phyloP scores from a whole-genome alignment of 1,140 invertebrate genomes.

The Paramacrobiotus metropolitanus region DNA sequence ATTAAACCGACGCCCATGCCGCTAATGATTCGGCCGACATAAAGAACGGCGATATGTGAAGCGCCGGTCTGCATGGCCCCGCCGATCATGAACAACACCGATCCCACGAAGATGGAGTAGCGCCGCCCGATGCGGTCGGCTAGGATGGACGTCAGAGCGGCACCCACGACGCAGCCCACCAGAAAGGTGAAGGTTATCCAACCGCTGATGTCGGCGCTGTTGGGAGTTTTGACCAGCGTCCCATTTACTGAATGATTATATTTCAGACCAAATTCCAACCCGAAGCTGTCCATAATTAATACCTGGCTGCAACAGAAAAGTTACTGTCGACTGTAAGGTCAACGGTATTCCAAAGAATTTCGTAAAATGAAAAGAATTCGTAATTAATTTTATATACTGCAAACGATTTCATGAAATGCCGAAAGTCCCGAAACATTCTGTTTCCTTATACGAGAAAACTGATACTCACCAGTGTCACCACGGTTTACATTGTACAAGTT shows the following conservation, averaged over 20 bases:
- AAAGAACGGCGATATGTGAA: slow-evolving; percentile 24
- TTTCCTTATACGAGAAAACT: too few species aligned
- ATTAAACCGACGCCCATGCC: slow-evolving; percentile 37
- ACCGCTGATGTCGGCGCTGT: neutral
- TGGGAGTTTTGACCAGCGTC: neutral
- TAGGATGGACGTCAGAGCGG: neutral
- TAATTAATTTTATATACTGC: too few species aligned
- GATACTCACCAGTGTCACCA: too few species aligned
- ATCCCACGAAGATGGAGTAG: slow-evolving; percentile 30
- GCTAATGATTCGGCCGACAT: slow-evolving; percentile 31
- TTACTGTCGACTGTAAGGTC: too few species aligned
- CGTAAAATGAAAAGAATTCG: too few species aligned
- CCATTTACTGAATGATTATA: neutral
- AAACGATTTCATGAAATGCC: too few species aligned
- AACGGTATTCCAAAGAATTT: too few species aligned
- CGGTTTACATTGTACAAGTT: too few species aligned
- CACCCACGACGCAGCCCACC: slow-evolving; percentile 8
- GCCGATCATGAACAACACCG: slow-evolving; percentile 31
- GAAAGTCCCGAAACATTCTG: too few species aligned
- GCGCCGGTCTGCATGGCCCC: slow-evolving; percentile 31
- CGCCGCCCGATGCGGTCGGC: slow-evolving; percentile 30
- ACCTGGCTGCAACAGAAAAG: neutral
- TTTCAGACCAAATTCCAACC: neutral
- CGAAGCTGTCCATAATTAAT: neutral
- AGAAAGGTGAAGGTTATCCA: slow-evolving; percentile 11